Evolutionary conservation across 2,797 vertebrate species (phyloP).

Genomic region (Pseudotriccus pelzelni): DNA sequence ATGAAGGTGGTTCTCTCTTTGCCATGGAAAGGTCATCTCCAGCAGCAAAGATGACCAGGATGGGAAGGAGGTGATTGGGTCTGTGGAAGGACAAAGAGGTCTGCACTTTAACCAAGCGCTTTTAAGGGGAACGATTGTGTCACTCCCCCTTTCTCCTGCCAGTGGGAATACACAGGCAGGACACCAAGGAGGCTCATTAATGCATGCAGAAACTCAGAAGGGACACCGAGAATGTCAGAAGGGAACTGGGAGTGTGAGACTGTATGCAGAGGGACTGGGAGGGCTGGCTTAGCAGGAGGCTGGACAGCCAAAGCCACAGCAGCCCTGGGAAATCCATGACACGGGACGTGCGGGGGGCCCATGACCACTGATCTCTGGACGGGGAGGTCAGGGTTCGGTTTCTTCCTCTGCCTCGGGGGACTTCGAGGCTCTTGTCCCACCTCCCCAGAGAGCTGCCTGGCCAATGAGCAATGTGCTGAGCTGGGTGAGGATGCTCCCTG

Average conservation of each 20-base stretch:
- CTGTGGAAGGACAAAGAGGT: neutral
- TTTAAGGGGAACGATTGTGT: neutral
- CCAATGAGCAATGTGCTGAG: neutral
- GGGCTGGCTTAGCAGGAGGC: neutral
- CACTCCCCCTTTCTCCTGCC: neutral
- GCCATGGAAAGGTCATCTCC: neutral
- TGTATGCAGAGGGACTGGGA: neutral
- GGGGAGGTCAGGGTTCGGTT: conserved; percentile 39
- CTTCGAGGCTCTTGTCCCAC: neutral
- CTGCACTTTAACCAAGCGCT: neutral
- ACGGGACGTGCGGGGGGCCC: neutral
- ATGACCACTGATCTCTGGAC: neutral
- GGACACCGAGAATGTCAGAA: neutral
- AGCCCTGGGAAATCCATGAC: conserved; percentile 60
- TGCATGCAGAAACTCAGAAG: neutral
- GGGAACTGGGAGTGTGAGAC: neutral
- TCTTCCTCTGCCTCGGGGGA: conserved; percentile 18
- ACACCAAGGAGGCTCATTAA: neutral
- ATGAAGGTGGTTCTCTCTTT: neutral
- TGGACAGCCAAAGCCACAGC: neutral
- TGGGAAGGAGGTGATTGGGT: neutral
- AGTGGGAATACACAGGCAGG: neutral
- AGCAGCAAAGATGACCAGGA: neutral
- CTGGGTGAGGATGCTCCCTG: conserved; percentile 26
- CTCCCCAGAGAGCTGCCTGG: neutral